A percentile compares a stretch with the other conserved stretches of the same genome.
These are phyloP conservation scores for Manis pentadactyla DNA, from an alignment of 2,797 vertebrate species.

Conservation along the genomic window DNA sequence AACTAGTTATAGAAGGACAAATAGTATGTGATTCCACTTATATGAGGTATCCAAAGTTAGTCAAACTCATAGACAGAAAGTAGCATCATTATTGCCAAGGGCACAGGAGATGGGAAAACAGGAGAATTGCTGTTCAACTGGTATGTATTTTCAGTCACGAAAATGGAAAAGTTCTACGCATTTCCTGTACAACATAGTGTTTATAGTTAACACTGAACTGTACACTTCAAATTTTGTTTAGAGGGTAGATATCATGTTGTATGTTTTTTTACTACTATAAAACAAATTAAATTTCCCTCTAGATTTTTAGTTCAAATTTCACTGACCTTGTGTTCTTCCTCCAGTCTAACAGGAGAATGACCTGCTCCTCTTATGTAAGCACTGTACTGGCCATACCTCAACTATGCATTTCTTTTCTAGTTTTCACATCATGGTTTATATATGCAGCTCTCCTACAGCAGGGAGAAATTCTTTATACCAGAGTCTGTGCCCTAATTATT, in stretches of 20 bases:
- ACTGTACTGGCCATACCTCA: background rate
- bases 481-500: background rate
- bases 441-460: background rate
- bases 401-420: background rate
- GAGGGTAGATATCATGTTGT: background rate
- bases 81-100: background rate
- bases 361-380: background rate
- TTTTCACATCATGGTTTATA: background rate
- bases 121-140: background rate
- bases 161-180: background rate
- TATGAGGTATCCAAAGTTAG: background rate
- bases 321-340: background rate
- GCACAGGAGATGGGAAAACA: background rate
- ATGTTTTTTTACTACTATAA: background rate
- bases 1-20: background rate
- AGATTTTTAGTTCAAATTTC: background rate
- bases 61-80: background rate
- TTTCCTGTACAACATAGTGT: background rate
- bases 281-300: background rate
- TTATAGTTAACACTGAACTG: background rate
- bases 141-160: background rate
- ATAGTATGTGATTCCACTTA: background rate
- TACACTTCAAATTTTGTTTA: background rate
- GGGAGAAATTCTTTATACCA: background rate
- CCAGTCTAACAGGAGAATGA: background rate